phyloP scores from a whole-genome alignment of 2,797 vertebrate genomes.

The Mallotus villosus region DNA sequence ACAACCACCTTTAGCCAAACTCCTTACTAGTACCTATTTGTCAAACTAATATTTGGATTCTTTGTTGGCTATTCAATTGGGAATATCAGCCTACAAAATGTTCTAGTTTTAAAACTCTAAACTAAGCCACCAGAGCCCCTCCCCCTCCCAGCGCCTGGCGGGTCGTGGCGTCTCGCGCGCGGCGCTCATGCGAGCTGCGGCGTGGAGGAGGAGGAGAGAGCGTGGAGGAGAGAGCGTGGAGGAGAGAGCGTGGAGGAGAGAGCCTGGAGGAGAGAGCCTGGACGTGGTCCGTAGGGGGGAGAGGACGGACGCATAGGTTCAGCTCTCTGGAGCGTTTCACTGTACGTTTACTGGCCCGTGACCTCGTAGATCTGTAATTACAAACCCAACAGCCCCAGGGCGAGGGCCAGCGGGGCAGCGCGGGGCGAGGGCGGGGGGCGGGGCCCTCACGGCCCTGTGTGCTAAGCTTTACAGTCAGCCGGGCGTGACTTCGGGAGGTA shows the following conservation, averaged over 20 bases:
- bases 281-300: not conserved
- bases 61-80: constrained; percentile 23
- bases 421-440: too few relatives aligned
- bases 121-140: not conserved
- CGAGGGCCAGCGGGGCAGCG: constrained; percentile 51
- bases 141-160: not conserved
- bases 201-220: not conserved
- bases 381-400: constrained; percentile 67
- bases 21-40: constrained; percentile 57
- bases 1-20: constrained; percentile 11
- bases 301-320: constrained; percentile 50
- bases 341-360: constrained; percentile 67
- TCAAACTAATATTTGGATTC: constrained; percentile 57
- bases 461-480: constrained; percentile 68
- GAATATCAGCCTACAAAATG: constrained; percentile 25
- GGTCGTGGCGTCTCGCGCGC: not conserved
- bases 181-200: too few relatives aligned
- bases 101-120: constrained; percentile 11
- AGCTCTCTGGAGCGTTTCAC: constrained; percentile 60
- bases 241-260: not conserved
- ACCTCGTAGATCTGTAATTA: constrained; percentile 71
- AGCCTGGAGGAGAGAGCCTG: not conserved
- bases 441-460: constrained; percentile 53
- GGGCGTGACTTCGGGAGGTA: constrained; percentile 68
- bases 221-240: not conserved